A percentile compares a stretch with the other conserved stretches of the same genome.
phyloP scores from a whole-genome alignment of 1,140 invertebrate species.

The Brachionus angularis region DNA sequence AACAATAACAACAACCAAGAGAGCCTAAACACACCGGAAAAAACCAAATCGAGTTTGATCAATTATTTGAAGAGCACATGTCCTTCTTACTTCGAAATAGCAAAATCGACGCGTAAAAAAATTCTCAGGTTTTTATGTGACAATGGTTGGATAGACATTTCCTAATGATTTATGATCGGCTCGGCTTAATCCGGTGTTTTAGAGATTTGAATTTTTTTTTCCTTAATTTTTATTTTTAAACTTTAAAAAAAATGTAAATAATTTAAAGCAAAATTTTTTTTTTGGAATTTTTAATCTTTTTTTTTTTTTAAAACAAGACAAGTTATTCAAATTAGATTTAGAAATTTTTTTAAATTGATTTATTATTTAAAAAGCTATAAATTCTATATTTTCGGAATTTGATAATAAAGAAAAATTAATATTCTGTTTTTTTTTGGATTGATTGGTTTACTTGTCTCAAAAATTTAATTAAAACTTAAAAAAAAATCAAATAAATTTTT shows the following conservation, averaged over 20 bases:
- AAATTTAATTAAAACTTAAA: no score
- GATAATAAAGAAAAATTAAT: no score
- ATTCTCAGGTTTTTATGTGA: conserved; percentile 57
- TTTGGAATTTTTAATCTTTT: not conserved
- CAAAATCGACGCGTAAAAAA: conserved; percentile 47
- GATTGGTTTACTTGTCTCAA: no score
- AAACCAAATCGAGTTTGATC: conserved; percentile 55
- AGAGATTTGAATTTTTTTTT: not conserved
- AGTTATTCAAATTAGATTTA: no score
- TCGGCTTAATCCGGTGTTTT: conserved; percentile 10
- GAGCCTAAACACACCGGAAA: conserved; percentile 53
- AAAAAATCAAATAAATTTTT: no score
- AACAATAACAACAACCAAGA: conserved; percentile 51
- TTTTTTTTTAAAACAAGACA: not conserved
- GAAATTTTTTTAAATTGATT: conserved; percentile 8
- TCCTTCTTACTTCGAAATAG: conserved; percentile 28
- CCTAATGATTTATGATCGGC: no score
- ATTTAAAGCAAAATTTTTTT: not conserved
- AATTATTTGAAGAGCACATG: conserved; percentile 54
- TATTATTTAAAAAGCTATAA: no score
- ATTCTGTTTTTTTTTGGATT: no score
- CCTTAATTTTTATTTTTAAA: not conserved
- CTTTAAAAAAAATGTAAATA: not conserved
- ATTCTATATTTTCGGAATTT: no score
- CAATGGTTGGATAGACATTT: conserved; percentile 55